Evolutionary conservation across 2,888 invertebrate genomes (phyloP).

Genomic region (Julus scanicus): DNA sequence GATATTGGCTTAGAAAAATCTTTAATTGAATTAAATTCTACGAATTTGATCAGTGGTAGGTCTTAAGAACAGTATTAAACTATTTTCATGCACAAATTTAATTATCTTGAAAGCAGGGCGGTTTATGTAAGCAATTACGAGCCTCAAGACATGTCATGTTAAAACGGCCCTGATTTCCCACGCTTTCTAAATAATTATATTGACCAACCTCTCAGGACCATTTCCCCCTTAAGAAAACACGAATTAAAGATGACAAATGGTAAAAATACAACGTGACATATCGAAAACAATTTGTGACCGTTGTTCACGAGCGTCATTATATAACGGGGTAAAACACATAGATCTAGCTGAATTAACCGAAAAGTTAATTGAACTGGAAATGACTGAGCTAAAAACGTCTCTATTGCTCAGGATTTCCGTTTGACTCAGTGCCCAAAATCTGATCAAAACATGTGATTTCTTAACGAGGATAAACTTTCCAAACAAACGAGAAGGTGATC

Average conservation of each 20-base stretch:
- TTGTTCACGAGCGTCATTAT: background rate
- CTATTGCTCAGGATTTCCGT: background rate
- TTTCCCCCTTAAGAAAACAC: constrained; percentile 24
- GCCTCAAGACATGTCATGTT: background rate
- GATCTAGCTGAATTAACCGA: constrained; percentile 10
- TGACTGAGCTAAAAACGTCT: constrained; percentile 21
- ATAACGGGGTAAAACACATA: background rate
- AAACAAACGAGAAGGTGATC: background rate
- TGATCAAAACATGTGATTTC: background rate
- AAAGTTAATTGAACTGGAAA: constrained; percentile 16
- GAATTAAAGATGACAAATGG: constrained; percentile 6
- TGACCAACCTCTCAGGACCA: background rate
- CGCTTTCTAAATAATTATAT: constrained; percentile 17
- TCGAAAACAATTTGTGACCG: background rate
- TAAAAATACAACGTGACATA: background rate
- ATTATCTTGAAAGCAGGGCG: background rate
- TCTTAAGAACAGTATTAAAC: background rate
- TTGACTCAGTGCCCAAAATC: constrained; percentile 4
- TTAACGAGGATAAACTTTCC: background rate
- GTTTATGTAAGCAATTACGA: background rate
- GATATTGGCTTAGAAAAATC: background rate
- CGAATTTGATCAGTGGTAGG: background rate
- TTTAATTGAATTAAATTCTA: background rate
- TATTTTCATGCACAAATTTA: background rate
- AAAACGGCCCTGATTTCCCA: background rate